Base-by-base conservation (phyloP, 1,140 invertebrate genomes). In the Potamilus streckersoni region DNA sequence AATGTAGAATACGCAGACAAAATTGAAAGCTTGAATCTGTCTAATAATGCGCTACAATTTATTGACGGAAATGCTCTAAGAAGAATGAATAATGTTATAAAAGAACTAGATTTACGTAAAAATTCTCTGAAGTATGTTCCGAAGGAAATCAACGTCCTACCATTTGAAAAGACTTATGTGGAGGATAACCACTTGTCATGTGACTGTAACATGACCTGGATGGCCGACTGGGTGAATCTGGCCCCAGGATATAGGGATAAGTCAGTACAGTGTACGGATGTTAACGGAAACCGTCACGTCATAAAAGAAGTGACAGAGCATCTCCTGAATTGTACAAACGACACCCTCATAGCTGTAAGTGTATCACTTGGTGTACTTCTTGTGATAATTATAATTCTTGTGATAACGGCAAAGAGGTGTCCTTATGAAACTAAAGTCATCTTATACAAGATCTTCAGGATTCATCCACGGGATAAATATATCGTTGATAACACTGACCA, bases 401-500 rank as follows among this genome's bases (percentile, higher is more conserved):
- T 69, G 14, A 38, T 77, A 0, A 61, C 69, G 56, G 70, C 70
- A 19, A 62, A 56, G 23, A 23, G 66, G 13, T 77, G 75, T 58
- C 75, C 75, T 1, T 77, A 77, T 58, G 75, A 77, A 58, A 73
- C 75, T 8, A 60, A 67, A 57, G 75, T 77, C 19, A 20, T 77
- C 27, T 23, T 77, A 1, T 38, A 56, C 49, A 66, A 49, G 49
- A 19, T 77, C 2, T 67, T 71, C n/a, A 57, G 64, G 11, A 55
- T 67, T 23, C 69, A 67, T 49, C 64, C 70, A 19, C 20, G 57
- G 2, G 31, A 73, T 12, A 72, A 63, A 59, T 77, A 77, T 57
- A 27, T 38, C n/a, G 57, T 71, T 2, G 31, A 23, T 15, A 65
- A 71, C 64, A 17, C 13, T 13, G 70, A 67, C 19, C 49, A 61